phyloP scores from a whole-genome alignment of 2,888 invertebrate genomes.

The Cartodere bifasciata region DNA sequence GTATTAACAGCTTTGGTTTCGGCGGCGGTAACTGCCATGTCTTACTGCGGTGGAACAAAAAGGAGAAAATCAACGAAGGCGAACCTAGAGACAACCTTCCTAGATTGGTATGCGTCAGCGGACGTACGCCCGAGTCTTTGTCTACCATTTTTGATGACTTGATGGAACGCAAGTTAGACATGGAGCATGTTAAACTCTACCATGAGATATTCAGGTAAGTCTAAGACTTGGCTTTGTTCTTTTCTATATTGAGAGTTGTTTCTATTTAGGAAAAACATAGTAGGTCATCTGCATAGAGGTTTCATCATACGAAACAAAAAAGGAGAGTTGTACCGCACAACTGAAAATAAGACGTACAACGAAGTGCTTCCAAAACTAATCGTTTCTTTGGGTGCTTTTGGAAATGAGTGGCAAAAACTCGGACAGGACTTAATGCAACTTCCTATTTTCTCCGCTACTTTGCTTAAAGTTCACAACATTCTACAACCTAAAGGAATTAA shows the following conservation, averaged over 20 bases:
- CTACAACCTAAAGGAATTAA: conserved; percentile 14
- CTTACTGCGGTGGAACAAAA: conserved; percentile 46
- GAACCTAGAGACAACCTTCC: conserved; percentile 55
- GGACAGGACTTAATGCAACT: conserved; percentile 61
- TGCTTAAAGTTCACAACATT: conserved; percentile 13
- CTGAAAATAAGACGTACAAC: no score
- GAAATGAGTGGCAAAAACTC: conserved; percentile 81
- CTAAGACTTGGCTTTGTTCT: no score
- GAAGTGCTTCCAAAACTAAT: conserved; percentile 10
- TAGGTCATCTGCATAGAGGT: conserved; percentile 63
- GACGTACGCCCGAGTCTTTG: conserved; percentile 68
- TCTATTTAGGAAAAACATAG: conserved; percentile 30
- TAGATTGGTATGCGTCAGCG: conserved; percentile 60
- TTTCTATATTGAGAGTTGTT: no score
- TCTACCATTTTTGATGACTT: conserved; percentile 50
- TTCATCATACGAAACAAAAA: no score
- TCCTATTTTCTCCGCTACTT: conserved; percentile 57
- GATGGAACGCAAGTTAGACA: conserved; percentile 34
- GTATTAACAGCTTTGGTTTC: conserved; percentile 86
- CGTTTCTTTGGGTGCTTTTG: conserved; percentile 82
- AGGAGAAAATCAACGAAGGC: conserved; percentile 45
- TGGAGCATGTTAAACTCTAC: conserved; percentile 22
- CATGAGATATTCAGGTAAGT: conserved; percentile 24
- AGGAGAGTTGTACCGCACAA: no score
- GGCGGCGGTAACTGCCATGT: conserved; percentile 79